Evolutionary conservation across 2,113 vertebrate genomes (phyloP).

Genomic region (Pogonocichla stellata): DNA sequence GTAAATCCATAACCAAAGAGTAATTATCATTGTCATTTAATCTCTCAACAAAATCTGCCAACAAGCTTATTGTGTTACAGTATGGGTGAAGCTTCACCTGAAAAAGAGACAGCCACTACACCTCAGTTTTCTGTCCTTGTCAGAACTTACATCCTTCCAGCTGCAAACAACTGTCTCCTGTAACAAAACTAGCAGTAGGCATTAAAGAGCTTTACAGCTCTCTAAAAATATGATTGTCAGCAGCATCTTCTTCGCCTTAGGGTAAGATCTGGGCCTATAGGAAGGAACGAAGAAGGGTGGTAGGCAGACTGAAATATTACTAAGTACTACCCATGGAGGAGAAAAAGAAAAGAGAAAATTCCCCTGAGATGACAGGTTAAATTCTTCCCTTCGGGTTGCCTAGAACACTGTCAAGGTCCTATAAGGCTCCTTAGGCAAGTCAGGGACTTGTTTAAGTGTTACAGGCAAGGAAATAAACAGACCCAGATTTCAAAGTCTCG

Average conservation of each 20-base stretch:
- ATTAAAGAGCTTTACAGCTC: background rate
- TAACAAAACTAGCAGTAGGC: background rate
- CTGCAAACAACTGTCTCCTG: background rate
- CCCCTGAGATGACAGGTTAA: background rate
- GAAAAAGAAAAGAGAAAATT: background rate
- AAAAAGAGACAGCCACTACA: background rate
- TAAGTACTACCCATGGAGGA: background rate
- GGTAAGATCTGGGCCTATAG: background rate
- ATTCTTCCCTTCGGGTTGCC: background rate
- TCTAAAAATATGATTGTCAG: background rate
- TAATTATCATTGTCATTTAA: background rate
- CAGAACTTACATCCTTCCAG: background rate
- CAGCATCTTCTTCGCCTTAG: background rate
- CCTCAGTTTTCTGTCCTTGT: background rate
- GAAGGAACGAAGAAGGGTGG: background rate
- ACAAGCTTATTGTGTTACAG: background rate
- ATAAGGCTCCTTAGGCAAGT: background rate
- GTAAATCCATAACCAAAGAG: background rate
- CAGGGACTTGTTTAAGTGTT: background rate
- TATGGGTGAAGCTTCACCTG: background rate
- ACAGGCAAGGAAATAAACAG: conserved; percentile 8
- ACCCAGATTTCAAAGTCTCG: background rate
- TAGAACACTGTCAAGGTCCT: background rate
- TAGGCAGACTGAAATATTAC: background rate
- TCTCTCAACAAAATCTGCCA: background rate